Conservation (phyloP, 1,140 invertebrate species). For the Hesperophylax magnus region DNA sequence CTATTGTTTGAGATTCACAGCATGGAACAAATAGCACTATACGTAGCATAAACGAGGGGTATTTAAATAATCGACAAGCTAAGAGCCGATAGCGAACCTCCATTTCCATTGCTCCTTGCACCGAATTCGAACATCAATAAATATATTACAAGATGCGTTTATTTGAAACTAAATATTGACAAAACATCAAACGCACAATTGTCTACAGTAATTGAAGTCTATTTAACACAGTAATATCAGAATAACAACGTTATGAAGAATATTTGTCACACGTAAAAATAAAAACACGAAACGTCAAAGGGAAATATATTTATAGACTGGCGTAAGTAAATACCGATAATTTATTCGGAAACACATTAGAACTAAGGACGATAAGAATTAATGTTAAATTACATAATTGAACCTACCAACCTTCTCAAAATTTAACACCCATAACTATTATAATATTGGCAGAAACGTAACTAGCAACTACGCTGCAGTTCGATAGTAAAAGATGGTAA, state of each 20-base stretch:
- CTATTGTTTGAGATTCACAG: no score
- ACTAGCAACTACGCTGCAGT: slow-evolving; percentile 12
- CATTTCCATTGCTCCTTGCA: no score
- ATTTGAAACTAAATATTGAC: not conserved
- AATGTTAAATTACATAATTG: slow-evolving; percentile 35
- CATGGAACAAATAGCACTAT: no score
- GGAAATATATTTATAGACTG: not conserved
- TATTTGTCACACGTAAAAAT: not conserved
- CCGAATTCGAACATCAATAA: not conserved
- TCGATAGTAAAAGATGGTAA: not conserved
- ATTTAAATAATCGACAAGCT: no score
- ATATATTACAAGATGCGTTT: not conserved
- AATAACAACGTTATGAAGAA: not conserved
- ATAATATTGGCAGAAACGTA: not conserved
- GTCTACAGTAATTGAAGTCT: not conserved
- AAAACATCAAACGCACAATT: not conserved
- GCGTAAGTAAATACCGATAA: not conserved
- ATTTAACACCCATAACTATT: slow-evolving; percentile 15
- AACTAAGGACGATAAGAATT: not conserved
- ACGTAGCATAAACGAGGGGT: no score
- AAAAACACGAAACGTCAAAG: slow-evolving; percentile 36
- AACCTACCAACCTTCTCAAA: slow-evolving; percentile 14
- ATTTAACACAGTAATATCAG: not conserved
- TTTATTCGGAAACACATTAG: not conserved
- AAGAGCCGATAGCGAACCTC: no score